A percentile compares a stretch with the other conserved stretches of the same genome.
phyloP scores from a whole-genome alignment of 2,888 invertebrate species.

The Arenicola marina region DNA sequence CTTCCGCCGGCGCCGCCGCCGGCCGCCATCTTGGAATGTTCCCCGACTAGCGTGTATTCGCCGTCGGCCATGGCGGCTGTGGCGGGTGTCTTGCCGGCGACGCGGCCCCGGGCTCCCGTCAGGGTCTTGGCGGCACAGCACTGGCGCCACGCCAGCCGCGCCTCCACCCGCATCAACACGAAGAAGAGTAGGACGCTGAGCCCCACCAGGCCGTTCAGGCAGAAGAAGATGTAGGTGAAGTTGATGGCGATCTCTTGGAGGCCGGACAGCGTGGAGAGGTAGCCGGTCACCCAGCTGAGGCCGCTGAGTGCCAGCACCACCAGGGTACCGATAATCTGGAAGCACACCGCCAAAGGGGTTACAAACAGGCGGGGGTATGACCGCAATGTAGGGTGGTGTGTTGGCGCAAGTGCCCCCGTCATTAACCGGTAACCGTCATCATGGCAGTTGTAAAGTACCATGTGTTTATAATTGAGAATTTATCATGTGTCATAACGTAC shows the following conservation, averaged over 20 bases:
- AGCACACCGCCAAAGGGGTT: no score
- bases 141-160: slow-evolving; percentile 11
- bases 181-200: slow-evolving; percentile 9
- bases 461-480: no score
- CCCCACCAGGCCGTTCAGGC: slow-evolving; percentile 7
- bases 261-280: background rate
- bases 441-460: no score
- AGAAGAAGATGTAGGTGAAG: slow-evolving; percentile 7
- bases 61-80: slow-evolving; percentile 13
- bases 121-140: slow-evolving; percentile 4
- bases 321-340: background rate
- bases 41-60: slow-evolving; percentile 14
- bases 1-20: background rate
- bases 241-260: background rate
- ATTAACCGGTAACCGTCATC: no score
- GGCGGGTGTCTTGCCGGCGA: slow-evolving; percentile 13
- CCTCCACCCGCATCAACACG: slow-evolving; percentile 12
- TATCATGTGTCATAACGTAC: no score
- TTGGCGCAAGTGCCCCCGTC: no score
- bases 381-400: no score
- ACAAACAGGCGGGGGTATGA: no score
- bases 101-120: slow-evolving; percentile 10
- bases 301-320: background rate
- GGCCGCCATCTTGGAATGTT: slow-evolving; percentile 3
- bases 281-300: background rate